Evolutionary conservation across 2,113 vertebrate genomes (phyloP).

Genomic region (Menura novaehollandiae): DNA sequence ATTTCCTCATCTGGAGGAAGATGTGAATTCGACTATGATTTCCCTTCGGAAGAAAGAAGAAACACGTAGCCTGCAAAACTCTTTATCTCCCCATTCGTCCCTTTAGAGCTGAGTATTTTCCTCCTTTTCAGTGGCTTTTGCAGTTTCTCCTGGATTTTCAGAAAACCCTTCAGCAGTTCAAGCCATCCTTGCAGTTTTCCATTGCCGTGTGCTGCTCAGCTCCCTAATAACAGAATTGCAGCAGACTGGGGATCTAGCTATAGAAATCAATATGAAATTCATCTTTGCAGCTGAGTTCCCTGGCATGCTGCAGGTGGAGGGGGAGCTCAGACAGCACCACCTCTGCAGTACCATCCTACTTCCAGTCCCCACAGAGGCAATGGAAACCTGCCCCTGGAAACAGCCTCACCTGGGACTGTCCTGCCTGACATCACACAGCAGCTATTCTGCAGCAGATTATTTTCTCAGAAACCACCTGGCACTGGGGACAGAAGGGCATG

Average conservation of each 20-base stretch:
- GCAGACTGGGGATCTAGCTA: not conserved
- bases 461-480: not conserved
- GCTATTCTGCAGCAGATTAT: not conserved
- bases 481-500: not conserved
- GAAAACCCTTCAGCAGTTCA: not conserved
- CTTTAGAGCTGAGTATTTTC: not conserved
- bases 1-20: not conserved
- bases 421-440: not conserved
- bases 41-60: not conserved
- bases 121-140: not conserved
- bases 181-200: not conserved
- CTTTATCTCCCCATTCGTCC: not conserved
- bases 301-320: rapidly evolving
- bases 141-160: not conserved
- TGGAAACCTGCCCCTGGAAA: not conserved
- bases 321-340: not conserved
- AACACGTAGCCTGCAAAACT: not conserved
- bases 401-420: not conserved
- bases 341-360: not conserved
- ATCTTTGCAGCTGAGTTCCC: not conserved
- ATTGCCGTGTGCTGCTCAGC: rapidly evolving
- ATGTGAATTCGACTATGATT: not conserved
- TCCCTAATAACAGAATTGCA: not conserved
- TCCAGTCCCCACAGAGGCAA: not conserved
- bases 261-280: not conserved